Evolutionary conservation across 2,113 vertebrate species (phyloP).

Genomic region (Callorhinus ursinus): DNA sequence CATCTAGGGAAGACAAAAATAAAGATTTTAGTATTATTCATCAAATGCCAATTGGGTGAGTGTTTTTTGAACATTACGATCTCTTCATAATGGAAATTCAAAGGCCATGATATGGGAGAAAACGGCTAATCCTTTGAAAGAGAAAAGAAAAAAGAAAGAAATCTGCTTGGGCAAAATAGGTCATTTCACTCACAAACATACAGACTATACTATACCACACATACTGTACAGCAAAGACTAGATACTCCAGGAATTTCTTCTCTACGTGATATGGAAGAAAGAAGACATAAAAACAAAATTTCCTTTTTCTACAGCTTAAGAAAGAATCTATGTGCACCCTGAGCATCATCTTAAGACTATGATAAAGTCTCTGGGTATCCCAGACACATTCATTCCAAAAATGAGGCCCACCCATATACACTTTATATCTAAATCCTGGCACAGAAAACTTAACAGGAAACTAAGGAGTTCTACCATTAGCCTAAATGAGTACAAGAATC

Average conservation of each 20-base stretch:
- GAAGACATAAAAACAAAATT: slow-evolving; percentile 8
- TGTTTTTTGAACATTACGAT: slow-evolving; percentile 43
- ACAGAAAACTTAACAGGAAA: slow-evolving; percentile 53
- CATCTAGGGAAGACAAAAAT: slow-evolving; percentile 48
- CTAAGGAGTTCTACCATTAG: slow-evolving; percentile 2
- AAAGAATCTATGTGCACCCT: neutral
- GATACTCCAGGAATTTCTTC: slow-evolving; percentile 36
- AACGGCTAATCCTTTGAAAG: neutral
- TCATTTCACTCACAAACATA: slow-evolving; percentile 58
- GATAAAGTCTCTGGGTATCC: neutral
- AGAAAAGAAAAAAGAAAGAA: slow-evolving; percentile 52
- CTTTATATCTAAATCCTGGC: slow-evolving; percentile 28
- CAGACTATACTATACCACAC: neutral
- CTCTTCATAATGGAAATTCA: slow-evolving; percentile 35
- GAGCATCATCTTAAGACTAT: neutral
- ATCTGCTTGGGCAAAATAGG: slow-evolving; percentile 25
- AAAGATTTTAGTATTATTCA: slow-evolving; percentile 53
- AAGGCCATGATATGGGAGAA: slow-evolving; percentile 36
- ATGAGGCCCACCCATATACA: neutral
- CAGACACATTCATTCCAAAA: slow-evolving; percentile 39
- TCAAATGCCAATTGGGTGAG: slow-evolving; percentile 21
- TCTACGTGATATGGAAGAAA: neutral
- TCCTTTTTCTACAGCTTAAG: slow-evolving; percentile 43
- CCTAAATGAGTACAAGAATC: neutral
- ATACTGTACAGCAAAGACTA: neutral